phyloP scores from a whole-genome alignment of 2,888 invertebrate species.

The Athalia rosae region DNA sequence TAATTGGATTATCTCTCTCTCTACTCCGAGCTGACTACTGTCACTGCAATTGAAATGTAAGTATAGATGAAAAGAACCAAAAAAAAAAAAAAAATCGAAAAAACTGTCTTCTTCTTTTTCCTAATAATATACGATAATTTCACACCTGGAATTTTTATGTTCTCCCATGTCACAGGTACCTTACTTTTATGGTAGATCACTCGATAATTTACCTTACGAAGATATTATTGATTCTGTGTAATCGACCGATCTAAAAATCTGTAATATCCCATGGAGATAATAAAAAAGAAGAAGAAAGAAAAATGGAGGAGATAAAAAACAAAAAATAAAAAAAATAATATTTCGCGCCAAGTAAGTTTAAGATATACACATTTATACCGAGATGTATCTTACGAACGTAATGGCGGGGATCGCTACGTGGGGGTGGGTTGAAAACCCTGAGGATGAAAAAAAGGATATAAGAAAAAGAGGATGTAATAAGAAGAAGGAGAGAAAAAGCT shows the following conservation, averaged over 20 bases:
- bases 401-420: background rate
- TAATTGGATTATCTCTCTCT: conserved; percentile 10
- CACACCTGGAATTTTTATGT: too few relatives aligned
- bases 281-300: background rate
- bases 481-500: background rate
- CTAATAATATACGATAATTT: background rate
- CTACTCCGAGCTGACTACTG: background rate
- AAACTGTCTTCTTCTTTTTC: background rate
- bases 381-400: background rate
- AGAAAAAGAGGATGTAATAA: background rate
- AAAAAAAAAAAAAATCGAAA: background rate
- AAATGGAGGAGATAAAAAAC: too few relatives aligned
- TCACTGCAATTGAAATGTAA: background rate
- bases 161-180: too few relatives aligned
- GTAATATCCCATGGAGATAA: background rate
- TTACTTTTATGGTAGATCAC: too few relatives aligned
- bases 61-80: background rate
- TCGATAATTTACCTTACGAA: too few relatives aligned
- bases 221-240: too few relatives aligned
- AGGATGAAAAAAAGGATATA: background rate
- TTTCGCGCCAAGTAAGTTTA: background rate
- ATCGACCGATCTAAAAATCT: too few relatives aligned
- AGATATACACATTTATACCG: background rate
- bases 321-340: background rate
- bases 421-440: background rate